phyloP scores from a whole-genome alignment of 1,140 invertebrate species.

The Drosophila sproati region DNA sequence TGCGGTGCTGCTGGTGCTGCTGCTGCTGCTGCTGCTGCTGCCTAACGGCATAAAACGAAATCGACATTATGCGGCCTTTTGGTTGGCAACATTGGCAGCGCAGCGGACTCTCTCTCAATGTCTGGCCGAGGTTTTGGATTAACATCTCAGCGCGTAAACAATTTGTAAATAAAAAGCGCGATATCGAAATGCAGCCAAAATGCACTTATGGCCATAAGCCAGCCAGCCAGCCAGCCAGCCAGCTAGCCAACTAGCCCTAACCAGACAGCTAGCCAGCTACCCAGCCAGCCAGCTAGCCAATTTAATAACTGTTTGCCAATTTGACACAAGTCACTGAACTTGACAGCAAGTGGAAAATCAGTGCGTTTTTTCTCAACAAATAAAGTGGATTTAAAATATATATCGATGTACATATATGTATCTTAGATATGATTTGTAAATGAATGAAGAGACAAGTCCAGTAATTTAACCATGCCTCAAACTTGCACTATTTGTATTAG shows the following conservation, averaged over 20 bases:
- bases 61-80: conserved; percentile 71
- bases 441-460: too few relatives aligned
- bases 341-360: conserved; percentile 38
- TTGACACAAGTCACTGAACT: conserved; percentile 45
- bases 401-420: neutral
- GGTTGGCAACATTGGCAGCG: conserved; percentile 2
- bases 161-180: conserved; percentile 83
- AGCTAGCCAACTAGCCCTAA: conserved; percentile 53
- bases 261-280: conserved; percentile 1
- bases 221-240: conserved; percentile 10
- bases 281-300: conserved; percentile 58
- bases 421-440: neutral
- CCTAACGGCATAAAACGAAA: conserved; percentile 82
- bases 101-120: conserved; percentile 55
- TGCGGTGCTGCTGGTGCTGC: neutral
- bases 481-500: neutral
- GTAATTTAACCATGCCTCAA: neutral
- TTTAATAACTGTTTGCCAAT: conserved; percentile 55
- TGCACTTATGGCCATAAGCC: conserved; percentile 67
- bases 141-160: conserved; percentile 83
- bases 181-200: conserved; percentile 70
- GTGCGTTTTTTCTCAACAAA: conserved; percentile 12
- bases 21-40: conserved; percentile 14
- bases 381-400: too few relatives aligned
- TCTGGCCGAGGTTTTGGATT: conserved; percentile 57